These are phyloP conservation scores for Palythoa grandis DNA, from an alignment of 92 coral and sea anemone species.

Conservation along the genomic window DNA sequence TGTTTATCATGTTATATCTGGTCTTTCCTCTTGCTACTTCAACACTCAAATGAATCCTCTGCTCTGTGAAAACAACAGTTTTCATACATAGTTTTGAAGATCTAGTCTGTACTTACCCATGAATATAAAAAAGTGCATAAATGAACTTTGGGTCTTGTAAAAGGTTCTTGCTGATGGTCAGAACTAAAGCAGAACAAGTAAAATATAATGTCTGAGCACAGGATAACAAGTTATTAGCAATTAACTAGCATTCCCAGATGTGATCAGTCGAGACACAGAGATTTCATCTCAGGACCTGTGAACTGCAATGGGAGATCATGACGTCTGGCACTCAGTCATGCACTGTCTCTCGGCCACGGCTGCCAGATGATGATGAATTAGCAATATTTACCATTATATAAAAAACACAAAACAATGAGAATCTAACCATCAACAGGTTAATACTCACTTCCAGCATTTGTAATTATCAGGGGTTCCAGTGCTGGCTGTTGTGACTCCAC, in stretches of 20 bases:
- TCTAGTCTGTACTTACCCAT: slow-evolving; percentile 78
- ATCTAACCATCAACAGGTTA: neutral
- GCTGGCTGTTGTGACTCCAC: slow-evolving; percentile 96
- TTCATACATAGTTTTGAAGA: neutral
- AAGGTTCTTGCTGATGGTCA: slow-evolving; percentile 76
- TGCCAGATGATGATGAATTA: no score
- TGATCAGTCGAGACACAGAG: no score
- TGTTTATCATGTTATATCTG: no score
- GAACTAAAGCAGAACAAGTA: slow-evolving; percentile 56
- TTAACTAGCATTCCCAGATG: no score
- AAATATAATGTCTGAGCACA: neutral
- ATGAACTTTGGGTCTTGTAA: slow-evolving; percentile 88
- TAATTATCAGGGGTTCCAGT: slow-evolving; percentile 84
- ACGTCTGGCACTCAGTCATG: no score
- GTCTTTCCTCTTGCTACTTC: no score
- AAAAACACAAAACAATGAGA: no score
- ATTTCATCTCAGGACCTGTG: no score
- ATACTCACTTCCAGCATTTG: slow-evolving; percentile 81
- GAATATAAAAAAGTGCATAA: slow-evolving; percentile 88
- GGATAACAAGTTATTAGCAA: neutral
- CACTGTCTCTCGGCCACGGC: no score
- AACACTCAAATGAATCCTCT: no score
- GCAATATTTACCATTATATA: no score
- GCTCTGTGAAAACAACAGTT: neutral
- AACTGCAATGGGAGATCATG: no score